Conservation (phyloP, 2,797 vertebrate genomes). For the Cetoscarus ocellatus region DNA sequence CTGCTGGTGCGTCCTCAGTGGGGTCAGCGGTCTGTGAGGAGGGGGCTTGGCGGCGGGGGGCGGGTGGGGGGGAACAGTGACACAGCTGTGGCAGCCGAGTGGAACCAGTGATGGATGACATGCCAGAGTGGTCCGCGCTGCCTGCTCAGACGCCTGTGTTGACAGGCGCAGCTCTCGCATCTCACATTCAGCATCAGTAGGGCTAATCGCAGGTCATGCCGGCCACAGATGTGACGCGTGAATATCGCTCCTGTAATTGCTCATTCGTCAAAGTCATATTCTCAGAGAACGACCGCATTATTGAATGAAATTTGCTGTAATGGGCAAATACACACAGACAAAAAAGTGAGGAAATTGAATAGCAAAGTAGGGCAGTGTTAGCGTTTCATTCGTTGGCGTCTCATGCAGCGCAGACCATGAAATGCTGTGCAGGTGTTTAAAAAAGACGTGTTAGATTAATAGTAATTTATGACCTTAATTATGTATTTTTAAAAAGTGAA, state of each 20-base stretch:
- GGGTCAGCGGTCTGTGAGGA: slow-evolving; percentile 72
- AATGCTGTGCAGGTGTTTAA: slow-evolving; percentile 9
- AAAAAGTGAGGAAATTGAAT: slow-evolving; percentile 34
- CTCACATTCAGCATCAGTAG: slow-evolving; percentile 67
- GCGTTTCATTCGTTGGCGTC: slow-evolving; percentile 31
- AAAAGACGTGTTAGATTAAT: neutral
- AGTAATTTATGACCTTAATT: neutral
- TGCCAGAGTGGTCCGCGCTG: slow-evolving; percentile 71
- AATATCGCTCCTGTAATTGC: slow-evolving; percentile 80
- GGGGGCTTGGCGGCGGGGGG: no score
- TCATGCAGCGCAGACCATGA: slow-evolving; percentile 5
- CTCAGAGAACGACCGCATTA: slow-evolving; percentile 49
- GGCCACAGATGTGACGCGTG: slow-evolving; percentile 73
- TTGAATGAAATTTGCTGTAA: slow-evolving; percentile 58
- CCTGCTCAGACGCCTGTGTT: slow-evolving; percentile 69
- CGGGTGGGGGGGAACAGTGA: slow-evolving; percentile 65
- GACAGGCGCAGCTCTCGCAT: slow-evolving; percentile 72
- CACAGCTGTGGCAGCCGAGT: slow-evolving; percentile 78
- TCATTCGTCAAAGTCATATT: slow-evolving; percentile 84
- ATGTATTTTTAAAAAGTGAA: no score
- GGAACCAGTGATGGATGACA: slow-evolving; percentile 83
- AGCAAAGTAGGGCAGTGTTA: slow-evolving; percentile 5
- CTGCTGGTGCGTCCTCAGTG: slow-evolving; percentile 67
- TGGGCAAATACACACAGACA: slow-evolving; percentile 31
- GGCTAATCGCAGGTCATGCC: slow-evolving; percentile 79